Base-by-base conservation (phyloP, 2,888 invertebrate genomes). In the Acrobasis consociella region DNA sequence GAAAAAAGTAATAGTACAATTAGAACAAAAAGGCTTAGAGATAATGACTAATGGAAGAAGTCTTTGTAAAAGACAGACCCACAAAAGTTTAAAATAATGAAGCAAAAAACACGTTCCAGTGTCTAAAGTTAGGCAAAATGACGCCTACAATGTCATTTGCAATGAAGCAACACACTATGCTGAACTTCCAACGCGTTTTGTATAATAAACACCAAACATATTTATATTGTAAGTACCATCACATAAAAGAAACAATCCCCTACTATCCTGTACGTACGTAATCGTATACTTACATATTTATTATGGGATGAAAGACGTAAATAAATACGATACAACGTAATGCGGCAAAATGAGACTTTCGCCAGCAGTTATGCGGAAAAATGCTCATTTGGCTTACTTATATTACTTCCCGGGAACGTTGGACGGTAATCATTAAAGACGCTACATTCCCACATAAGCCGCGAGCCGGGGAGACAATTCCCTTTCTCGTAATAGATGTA, bases 351-450 rank as follows among this genome's bases (percentile, higher is more conserved):
- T 68, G 68, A 75, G 69, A 69, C 70, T 68, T 69, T 72, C 69
- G 65, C 63, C 68, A 67, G 65, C 75, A 75, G 69, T 73, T 71
- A 68, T 72, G 76, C 80, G 81, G 80, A 80, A 81, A 82, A 83
- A 81, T 76, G 77, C 71, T 85, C 78, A 83, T 85, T 83, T 84
- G 72, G 81, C 82, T 84, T 83, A 83, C 78, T 77, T 74, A 76
- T 78, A 81, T 75, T 78, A 75, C 77, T 77, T 75, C 70, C 70
- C 66, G 65, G 69, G 66, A 64, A 72, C 74, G 69, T 72, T 62
- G 73, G 72, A 60, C 56, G 56, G 56, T 56, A 46, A 56, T 56
- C 56, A 56, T 56, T 56, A 56, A 56, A 56, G 63, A 59, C 58
- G 53, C 52, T 59, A 52, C 58, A 58, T 62, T 58, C 58, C 9